These are phyloP conservation scores for Pocillopora damicornis DNA, from an alignment of 64 coral and sea anemone genomes.

Conservation along the genomic window DNA sequence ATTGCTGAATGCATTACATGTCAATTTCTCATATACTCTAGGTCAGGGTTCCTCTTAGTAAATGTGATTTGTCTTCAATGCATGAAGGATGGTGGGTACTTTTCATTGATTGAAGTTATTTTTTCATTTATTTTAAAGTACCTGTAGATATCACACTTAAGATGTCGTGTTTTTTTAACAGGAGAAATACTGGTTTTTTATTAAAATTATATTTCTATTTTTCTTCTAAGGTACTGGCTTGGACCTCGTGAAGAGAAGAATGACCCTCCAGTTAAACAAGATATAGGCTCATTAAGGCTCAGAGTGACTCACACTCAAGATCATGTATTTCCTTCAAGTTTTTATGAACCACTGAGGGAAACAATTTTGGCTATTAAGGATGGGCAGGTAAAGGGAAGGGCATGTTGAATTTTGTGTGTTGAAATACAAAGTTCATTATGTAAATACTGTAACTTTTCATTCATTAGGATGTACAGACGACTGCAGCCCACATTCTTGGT, in stretches of 20 bases:
- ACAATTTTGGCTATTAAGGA: constrained; percentile 55
- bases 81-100: constrained; percentile 77
- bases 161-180: no score
- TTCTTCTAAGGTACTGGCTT: constrained; percentile 73
- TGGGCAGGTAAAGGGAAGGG: constrained; percentile 12
- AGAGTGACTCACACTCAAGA: constrained; percentile 75
- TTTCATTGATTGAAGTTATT: neutral
- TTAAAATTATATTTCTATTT: neutral
- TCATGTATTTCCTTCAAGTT: constrained; percentile 77
- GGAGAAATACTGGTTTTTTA: neutral
- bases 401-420: no score
- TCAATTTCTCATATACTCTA: constrained; percentile 2
- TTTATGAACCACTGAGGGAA: constrained; percentile 87
- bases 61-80: constrained; percentile 63
- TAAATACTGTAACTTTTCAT: neutral
- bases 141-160: no score
- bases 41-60: constrained; percentile 76
- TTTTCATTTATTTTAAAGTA: no score
- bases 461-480: constrained; percentile 64
- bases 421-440: neutral
- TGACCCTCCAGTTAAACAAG: constrained; percentile 38
- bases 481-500: constrained; percentile 70
- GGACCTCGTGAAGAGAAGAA: constrained; percentile 75
- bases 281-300: constrained; percentile 75
- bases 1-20: no score